Base-by-base conservation (phyloP, 2,888 invertebrate species). In the Lycia hirtaria region DNA sequence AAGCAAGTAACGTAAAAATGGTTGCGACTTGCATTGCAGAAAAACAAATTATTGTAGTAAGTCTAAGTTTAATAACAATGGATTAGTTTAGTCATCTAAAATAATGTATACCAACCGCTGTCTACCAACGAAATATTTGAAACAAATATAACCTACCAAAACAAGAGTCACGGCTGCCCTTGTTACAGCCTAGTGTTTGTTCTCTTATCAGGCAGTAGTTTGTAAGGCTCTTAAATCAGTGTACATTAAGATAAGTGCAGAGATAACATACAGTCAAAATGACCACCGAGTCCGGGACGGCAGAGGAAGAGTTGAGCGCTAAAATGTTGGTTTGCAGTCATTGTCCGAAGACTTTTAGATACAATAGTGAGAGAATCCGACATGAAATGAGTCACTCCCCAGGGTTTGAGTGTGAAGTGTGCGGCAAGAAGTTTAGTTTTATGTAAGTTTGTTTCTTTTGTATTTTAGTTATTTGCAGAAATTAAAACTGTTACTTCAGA, bases 341-440 rank as follows among this genome's bases (percentile, higher is more conserved):
- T 53, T 92, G 91, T 68, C 62, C 68, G 17, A 92, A 91, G 65
- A 69, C 76, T 37, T 92, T 89, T 62, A 85, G 83, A 66, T 91
- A 88, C 59, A 84, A 85, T 35, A 90, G 92, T 64, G 92, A 92
- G 65, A 83, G 77, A 56, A 85, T 77, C 58, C 76, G 92, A 59
- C 92, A 92, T 56, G 88, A 88, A 70, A 71, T 78, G 52, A 90
- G 89, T 65, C 92, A 92, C 64, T 73, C 71, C 9, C 84, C 85
- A 4, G 79, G 80, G 43, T 92, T 88, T 60, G 71, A 81, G 49
- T 92, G 92, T 58, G 77, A 81, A 62, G 73, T 85, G 41, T 92
- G 92, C 69, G 62, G 60, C n/a, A 92, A 92, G 72, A 87, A 80
- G 59, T 92, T 92, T 72, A 89, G 87, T 73, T 92, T 88, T 65